phyloP scores from a whole-genome alignment of 2,113 vertebrate species.

The Laticauda colubrina region DNA sequence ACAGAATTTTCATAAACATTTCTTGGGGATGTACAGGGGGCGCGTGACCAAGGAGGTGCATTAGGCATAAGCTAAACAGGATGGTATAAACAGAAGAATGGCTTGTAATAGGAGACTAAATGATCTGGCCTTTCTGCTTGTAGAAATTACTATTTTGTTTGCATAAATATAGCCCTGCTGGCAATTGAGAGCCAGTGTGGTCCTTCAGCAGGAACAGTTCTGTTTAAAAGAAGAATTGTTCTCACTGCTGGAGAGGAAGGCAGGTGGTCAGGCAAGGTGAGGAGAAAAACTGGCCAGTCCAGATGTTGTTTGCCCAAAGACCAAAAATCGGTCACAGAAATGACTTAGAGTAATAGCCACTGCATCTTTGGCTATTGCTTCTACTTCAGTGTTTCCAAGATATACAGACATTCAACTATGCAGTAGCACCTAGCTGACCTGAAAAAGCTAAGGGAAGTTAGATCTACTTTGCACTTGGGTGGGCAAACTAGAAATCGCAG shows the following conservation, averaged over 20 bases:
- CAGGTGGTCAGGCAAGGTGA: background rate
- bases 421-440: background rate
- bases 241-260: background rate
- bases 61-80: slow-evolving; percentile 73
- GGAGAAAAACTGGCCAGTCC: background rate
- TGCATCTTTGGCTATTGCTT: too few relatives aligned
- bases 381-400: background rate
- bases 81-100: slow-evolving; percentile 71
- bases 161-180: background rate
- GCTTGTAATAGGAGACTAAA: slow-evolving; percentile 61
- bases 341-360: background rate
- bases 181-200: slow-evolving; percentile 15
- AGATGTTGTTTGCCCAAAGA: background rate
- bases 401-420: background rate
- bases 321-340: background rate
- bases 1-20: slow-evolving; percentile 80
- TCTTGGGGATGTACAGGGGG: slow-evolving; percentile 66
- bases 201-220: background rate
- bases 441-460: background rate
- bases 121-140: slow-evolving; percentile 49
- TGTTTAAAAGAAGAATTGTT: background rate
- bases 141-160: slow-evolving; percentile 13
- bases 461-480: background rate
- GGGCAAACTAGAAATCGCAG: background rate
- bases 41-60: slow-evolving; percentile 66